These are phyloP conservation scores for Meleagris gallopavo DNA, from an alignment of 2,113 vertebrate species.

Conservation along the genomic window DNA sequence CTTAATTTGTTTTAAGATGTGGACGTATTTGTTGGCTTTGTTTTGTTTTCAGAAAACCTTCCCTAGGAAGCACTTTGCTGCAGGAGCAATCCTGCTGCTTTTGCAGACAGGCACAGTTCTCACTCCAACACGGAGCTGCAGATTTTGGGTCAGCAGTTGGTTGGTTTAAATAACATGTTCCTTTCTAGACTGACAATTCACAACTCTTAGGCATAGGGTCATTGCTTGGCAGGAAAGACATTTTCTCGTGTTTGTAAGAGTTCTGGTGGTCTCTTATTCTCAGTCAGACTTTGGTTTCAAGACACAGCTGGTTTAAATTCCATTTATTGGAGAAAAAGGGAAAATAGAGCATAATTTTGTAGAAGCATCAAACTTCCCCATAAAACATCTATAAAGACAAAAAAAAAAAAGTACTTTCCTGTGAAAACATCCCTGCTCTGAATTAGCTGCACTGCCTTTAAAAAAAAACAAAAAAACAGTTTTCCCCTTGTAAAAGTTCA, in stretches of 20 bases:
- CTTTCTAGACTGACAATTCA: background rate
- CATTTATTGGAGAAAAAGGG: background rate
- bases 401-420: background rate
- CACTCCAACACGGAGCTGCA: rapidly evolving
- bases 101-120: background rate
- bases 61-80: background rate
- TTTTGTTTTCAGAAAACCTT: background rate
- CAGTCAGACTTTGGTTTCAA: background rate
- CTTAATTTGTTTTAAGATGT: background rate
- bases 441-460: background rate
- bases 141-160: slow-evolving; percentile 19
- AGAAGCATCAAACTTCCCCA: background rate
- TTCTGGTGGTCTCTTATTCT: background rate
- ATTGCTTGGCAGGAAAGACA: background rate
- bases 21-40: background rate
- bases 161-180: background rate
- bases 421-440: background rate
- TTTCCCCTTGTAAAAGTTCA: slow-evolving; percentile 15
- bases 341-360: background rate
- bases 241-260: background rate
- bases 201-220: background rate
- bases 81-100: background rate
- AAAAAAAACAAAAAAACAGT: background rate
- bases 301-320: background rate
- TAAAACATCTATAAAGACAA: background rate